Evolutionary conservation across 2,113 vertebrate genomes (phyloP), one percentile per base, ranked within the genome.

Genomic region (Tautogolabrus adspersus): DNA sequence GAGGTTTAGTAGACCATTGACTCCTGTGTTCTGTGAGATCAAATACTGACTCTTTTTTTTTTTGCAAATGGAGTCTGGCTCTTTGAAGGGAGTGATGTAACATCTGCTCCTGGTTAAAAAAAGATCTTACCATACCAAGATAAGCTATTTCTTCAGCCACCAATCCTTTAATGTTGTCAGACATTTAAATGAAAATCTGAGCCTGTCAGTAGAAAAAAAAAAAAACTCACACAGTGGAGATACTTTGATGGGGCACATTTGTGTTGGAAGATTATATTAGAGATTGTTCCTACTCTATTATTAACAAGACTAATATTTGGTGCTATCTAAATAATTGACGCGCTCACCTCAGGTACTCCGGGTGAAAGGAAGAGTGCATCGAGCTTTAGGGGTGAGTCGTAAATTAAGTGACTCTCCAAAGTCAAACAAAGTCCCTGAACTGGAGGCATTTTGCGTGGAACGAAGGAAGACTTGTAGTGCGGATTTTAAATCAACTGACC

Each of bases 401-500:
- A 73, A 85, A 86, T 76, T 7, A 88, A 72, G 72, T 62, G 82
- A 66, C 49, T 26, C 44, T 12, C 63, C 82, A 83, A 82, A 90
- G 83, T 88, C 86, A 88, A 80, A 83, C 77, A 75, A 78, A 82
- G 74, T 58, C 61, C 62, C 44, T 1, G 1, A 65, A 74, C 61
- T 68, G 51, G 64, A 73, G 49, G 74, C 49, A 3, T 57, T 56
- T 47, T 34, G 44, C 7, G 0, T 34, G 52, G 11, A 59, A 58
- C 65, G 72, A 58, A 62, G 54, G 79, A 79, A 44, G 67, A 76
- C 77, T 57, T 3, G 46, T 26, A 49, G 85, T 75, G 85, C 81
- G 76, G 86, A 77, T 83, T 90, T 92, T 87, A 91, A 90, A 94
- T 83, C 67, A 88, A 88, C 80, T 93, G 84, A 93, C 92, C 92